Base-by-base conservation (phyloP, 2,888 invertebrate genomes). In the Apamea crenata region DNA sequence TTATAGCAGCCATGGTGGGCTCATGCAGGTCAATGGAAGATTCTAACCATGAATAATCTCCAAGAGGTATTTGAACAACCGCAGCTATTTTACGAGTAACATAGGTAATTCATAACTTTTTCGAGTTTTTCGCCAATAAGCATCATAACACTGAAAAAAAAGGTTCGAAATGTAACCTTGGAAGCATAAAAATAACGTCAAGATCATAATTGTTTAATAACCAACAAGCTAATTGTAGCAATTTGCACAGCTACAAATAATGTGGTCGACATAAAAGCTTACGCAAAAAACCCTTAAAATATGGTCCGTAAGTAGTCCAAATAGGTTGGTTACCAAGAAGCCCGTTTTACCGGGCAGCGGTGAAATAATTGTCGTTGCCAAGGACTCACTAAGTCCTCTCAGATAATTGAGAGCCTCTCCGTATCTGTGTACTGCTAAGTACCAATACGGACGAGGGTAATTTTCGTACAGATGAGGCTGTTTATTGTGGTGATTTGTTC, bases 301-400 rank as follows among this genome's bases (percentile, higher is more conserved):
- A 81, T 87, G 87, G 78, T 75, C 25, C 65, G 87, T 84, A 86
- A 82, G 83, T 88, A 85, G 77, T 77, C 75, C 74, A 78, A 86
- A 74, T 81, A 86, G 74, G 73, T 77, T 66, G 67, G 86, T 77
- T 86, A 86, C 88, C 65, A 78, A 88, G 85, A 86, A 86, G 82
- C 72, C 29, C 72, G 69, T 72, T 83, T 80, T 83, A 86, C 84
- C 74, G 78, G 76, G 65, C 61, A 76, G 78, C 87, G 77, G 89
- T 89, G 80, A 78, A 89, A 87, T 87, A 83, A 80, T 83, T 81
- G 87, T 80, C 70, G 72, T 80, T 87, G 79, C 74, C 87, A 87
- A 88, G 87, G 84, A 74, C 84, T 74, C 67, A 56, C 78, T 78
- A 78, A 85, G 88, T 81, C 88, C 81, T 82, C 78, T 70, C 65